Evolutionary conservation across 2,888 invertebrate genomes (phyloP).

Genomic region (Stenurella melanura): DNA sequence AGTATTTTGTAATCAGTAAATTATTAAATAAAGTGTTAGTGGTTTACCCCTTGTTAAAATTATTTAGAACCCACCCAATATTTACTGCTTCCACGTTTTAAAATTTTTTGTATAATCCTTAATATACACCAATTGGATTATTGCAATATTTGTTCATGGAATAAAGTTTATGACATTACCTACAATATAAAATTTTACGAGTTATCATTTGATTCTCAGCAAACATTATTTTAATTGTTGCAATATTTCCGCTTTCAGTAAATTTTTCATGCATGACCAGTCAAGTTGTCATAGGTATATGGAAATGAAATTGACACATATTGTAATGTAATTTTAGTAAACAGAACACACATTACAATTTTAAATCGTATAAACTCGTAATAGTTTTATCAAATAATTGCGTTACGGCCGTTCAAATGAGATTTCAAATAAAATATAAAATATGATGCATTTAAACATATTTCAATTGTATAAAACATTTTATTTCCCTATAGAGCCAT

Average conservation of each 20-base stretch:
- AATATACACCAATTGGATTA: too few species aligned
- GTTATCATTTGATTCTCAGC: background rate
- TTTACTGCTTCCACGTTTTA: too few species aligned
- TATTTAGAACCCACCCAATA: too few species aligned
- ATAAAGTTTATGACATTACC: background rate
- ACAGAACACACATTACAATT: conserved; percentile 29
- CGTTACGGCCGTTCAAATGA: conserved; percentile 31
- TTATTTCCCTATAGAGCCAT: conserved; percentile 37
- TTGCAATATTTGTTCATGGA: background rate
- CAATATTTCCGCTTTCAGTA: background rate
- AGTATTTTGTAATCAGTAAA: too few species aligned
- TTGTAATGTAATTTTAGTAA: conserved; percentile 5
- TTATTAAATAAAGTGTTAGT: too few species aligned
- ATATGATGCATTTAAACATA: conserved; percentile 40
- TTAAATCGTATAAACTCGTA: conserved; percentile 23
- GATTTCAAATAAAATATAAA: conserved; percentile 31
- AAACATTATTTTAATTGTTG: conserved; percentile 1
- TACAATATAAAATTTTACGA: background rate
- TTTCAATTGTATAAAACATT: conserved; percentile 41
- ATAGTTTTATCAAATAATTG: conserved; percentile 37
- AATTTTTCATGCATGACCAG: background rate
- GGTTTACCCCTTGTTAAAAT: too few species aligned
- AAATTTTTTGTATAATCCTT: too few species aligned
- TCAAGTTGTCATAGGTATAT: background rate
- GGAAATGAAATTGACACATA: conserved; percentile 29